Conservation (phyloP, 2,113 vertebrate genomes). For the Amazona vittata region DNA sequence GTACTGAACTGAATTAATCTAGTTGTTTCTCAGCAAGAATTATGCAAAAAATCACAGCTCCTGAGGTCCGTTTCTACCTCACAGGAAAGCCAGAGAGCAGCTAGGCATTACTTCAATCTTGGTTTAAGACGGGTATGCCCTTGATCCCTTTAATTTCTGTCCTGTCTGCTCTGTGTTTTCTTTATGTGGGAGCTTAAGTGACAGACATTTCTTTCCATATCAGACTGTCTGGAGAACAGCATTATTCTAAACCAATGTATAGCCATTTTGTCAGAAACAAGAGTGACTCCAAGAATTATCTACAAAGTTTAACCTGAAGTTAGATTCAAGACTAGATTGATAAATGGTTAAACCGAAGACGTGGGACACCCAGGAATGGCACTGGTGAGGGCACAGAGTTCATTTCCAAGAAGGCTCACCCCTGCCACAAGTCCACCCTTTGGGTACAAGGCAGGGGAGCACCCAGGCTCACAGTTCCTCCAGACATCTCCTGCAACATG, state of each 20-base stretch:
- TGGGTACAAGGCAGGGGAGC: not conserved
- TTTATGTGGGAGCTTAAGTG: not conserved
- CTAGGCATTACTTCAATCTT: not conserved
- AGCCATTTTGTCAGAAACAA: not conserved
- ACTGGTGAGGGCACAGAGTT: rapidly evolving
- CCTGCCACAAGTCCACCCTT: not conserved
- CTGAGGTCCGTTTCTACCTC: not conserved
- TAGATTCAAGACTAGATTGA: not conserved
- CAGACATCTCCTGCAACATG: not conserved
- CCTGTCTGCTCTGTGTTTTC: not conserved
- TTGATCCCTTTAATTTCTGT: not conserved
- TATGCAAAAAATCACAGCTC: not conserved
- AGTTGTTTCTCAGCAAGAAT: not conserved
- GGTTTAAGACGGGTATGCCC: not conserved
- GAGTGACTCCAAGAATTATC: not conserved
- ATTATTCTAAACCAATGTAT: not conserved
- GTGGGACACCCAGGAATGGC: not conserved
- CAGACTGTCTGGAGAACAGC: not conserved
- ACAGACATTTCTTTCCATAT: not conserved
- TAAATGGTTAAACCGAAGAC: not conserved
- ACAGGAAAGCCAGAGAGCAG: not conserved
- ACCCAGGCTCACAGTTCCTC: not conserved
- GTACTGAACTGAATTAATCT: slow-evolving; percentile 13
- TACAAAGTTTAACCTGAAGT: not conserved
- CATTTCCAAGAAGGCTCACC: not conserved